Evolutionary conservation across 2,888 invertebrate species (phyloP).

Genomic region (Mylabris sibirica): DNA sequence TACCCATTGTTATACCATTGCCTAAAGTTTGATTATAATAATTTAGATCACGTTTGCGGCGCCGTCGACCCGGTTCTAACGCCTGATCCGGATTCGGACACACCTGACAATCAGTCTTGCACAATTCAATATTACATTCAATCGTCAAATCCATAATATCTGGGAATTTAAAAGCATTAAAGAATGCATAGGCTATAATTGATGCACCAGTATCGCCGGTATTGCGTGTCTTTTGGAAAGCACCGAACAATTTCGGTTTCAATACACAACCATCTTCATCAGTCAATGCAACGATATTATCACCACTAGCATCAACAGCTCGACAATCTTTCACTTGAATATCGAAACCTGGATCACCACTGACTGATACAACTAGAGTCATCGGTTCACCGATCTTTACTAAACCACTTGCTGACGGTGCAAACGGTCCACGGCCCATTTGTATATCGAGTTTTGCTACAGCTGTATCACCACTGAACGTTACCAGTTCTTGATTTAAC

Average conservation of each 20-base stretch:
- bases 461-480: constrained; percentile 85
- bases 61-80: constrained; percentile 62
- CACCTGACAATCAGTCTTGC: constrained; percentile 79
- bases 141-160: constrained; percentile 84
- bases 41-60: constrained; percentile 61
- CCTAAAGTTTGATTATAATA: constrained; percentile 65
- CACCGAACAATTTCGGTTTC: constrained; percentile 81
- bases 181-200: constrained; percentile 79
- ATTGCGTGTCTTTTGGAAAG: constrained; percentile 81
- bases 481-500: constrained; percentile 81
- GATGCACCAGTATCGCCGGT: constrained; percentile 77
- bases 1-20: constrained; percentile 71
- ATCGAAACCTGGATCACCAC: constrained; percentile 81
- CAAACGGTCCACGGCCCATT: constrained; percentile 79
- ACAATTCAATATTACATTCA: constrained; percentile 83
- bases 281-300: constrained; percentile 73
- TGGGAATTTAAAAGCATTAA: constrained; percentile 85
- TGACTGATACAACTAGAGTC: constrained; percentile 81
- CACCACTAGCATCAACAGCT: constrained; percentile 74
- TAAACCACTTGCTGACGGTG: constrained; percentile 76
- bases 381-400: constrained; percentile 84
- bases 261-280: constrained; percentile 80
- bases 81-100: constrained; percentile 73
- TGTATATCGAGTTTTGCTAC: constrained; percentile 81
- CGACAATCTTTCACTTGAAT: constrained; percentile 79